Evolutionary conservation across 2,797 vertebrate genomes (phyloP), one percentile per base, ranked within the genome.

Genomic region (Scolopax bukidnonensis): DNA sequence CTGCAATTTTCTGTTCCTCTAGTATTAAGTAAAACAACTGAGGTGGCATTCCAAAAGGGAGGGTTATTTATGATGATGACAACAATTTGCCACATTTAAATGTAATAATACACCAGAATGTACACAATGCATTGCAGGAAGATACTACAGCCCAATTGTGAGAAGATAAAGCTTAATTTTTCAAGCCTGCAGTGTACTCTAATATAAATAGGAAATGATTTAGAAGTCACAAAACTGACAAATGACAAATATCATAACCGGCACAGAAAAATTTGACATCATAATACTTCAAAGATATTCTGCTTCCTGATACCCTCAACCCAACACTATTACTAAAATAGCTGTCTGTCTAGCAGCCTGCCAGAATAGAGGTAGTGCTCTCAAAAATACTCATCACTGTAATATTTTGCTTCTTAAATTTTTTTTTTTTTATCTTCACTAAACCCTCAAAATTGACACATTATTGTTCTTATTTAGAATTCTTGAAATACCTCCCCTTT

Each of bases 361-460:
- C 53, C 43, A 89, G 81, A 86, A 88, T 36, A 84, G 38, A 90
- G 40, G 2, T 8, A 16, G 17, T 53, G 40, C 9, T 50, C 67
- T 57, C 40, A 86, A 53, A 94, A 89, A 64, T 60, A 89, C 23
- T 68, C 30, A 70, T 38, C 15, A 25, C 7, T 12, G 11, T 56
- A 67, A n/a, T 47, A 60, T 84, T 82, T 95, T 83, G 30, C 48
- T 90, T 90, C 64, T 82, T 50, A 90, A 92, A 91, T 91, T 64
- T 71, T 82, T 81, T 81, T 61, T 51, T 71, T 82, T 81, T 81
- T 61, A 54, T 87, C 47, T 63, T 82, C 47, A 69, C 59, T 74
- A 74, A 84, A 50, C 12, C 48, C 50, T 84, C 51, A 74, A n/a
- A 93, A 70, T 0, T 87, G 80, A 71, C 74, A 74, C 2, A 2